Evolutionary conservation across 2,888 invertebrate genomes (phyloP), one percentile per base, ranked within the genome.

Genomic region (Thereva unica): DNA sequence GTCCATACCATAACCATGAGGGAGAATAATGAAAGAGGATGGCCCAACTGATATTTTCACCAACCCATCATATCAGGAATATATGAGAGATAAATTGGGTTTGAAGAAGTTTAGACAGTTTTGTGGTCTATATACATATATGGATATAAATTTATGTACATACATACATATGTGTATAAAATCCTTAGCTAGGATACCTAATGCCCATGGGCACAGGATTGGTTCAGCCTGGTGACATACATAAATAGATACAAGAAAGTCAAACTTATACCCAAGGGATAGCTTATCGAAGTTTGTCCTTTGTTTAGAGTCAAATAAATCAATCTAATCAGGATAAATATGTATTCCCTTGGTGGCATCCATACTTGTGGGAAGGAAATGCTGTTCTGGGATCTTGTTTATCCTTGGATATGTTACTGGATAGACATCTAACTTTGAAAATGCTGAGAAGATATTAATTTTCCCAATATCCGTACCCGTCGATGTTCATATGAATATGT

Each of bases 271-370:
- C 61, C 45, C 61, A 50, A 23, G 50, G 61, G 61, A 61, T 61
- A 61, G 61, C 61, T 61, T 61, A 61, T 61, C 61, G 61, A 61
- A 61, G 61, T 61, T 61, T 61, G 61, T 50, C 50, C 61, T 61
- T 61, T 61, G 61, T 61, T 61, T 61, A 61, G 61, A 61, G 61
- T 61, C 61, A 61, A 61, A 61, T 61, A 61, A 61, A 61, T 61
- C 61, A 61, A 61, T 61, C 61, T 61, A 61, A 61, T 61, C 61
- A 50, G 61, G 61, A 61, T 61, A 61, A 61, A 61, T 61, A 61
- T 61, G 61, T 61, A 41, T 49, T 50, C 41, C 61, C 61, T 12
- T 7, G 40, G 41, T 49, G 61, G 61, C 41, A 23, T 23, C 23
- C 23, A 23, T 10, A 45, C 37, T 37, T 47, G 12, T 7, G 37